Evolutionary conservation across 1,140 invertebrate species (phyloP).

Genomic region (Dendroctonus ponderosae): DNA sequence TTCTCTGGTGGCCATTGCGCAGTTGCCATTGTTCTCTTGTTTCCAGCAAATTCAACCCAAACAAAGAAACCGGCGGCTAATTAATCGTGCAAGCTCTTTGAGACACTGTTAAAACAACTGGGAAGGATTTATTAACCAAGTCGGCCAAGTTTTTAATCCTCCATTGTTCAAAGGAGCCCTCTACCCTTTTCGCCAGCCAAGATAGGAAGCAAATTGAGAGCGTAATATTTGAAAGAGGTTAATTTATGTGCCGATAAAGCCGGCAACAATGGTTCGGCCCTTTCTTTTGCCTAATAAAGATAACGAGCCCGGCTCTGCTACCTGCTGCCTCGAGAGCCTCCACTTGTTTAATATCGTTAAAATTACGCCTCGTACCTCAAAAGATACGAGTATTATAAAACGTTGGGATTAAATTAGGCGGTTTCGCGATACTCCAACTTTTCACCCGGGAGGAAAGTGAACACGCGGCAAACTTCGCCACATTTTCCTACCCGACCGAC

Average conservation of each 20-base stretch:
- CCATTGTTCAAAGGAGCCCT: no score
- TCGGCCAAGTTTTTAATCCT: no score
- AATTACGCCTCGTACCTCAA: constrained; percentile 35
- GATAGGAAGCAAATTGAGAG: constrained; percentile 10
- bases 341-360: constrained; percentile 37
- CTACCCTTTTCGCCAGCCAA: neutral
- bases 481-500: no score
- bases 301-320: constrained; percentile 37
- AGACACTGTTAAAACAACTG: no score
- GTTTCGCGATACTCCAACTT: constrained; percentile 21
- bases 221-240: constrained; percentile 2
- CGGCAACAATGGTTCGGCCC: constrained; percentile 18
- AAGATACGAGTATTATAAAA: constrained; percentile 29
- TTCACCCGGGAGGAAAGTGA: neutral
- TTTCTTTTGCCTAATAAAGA: constrained; percentile 39
- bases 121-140: no score
- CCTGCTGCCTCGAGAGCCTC: constrained; percentile 14
- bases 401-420: constrained; percentile 29
- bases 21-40: no score
- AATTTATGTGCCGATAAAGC: constrained; percentile 23
- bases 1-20: no score
- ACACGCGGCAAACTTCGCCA: no score
- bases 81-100: no score
- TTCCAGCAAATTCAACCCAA: no score
- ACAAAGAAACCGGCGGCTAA: no score